Evolutionary conservation across 2,797 vertebrate species (phyloP).

Genomic region (Arrhamphus sclerolepis): DNA sequence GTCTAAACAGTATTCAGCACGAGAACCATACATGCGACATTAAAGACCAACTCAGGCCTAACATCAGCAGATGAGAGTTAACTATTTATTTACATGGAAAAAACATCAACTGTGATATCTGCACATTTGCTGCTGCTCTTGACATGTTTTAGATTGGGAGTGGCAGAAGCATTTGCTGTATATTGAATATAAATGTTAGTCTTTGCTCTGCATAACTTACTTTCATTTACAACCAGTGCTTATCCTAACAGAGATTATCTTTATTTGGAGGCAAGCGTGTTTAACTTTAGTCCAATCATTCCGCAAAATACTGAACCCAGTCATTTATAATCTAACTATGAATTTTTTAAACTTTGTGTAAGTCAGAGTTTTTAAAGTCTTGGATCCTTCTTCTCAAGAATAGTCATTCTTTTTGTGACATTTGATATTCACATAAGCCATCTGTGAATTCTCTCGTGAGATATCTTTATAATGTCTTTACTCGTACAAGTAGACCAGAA

Average conservation of each 20-base stretch:
- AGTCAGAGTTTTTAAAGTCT: too few species aligned
- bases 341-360: neutral
- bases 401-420: neutral
- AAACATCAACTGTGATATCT: slow-evolving; percentile 12
- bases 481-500: neutral
- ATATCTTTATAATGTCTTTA: neutral
- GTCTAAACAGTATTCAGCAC: neutral
- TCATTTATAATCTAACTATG: slow-evolving; percentile 9
- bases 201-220: neutral
- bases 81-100: slow-evolving; percentile 41
- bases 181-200: slow-evolving; percentile 2
- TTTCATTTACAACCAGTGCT: slow-evolving; percentile 8
- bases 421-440: neutral
- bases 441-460: neutral
- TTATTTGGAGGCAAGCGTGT: slow-evolving; percentile 17
- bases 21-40: slow-evolving; percentile 21
- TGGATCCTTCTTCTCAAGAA: too few species aligned
- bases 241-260: slow-evolving; percentile 16
- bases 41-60: slow-evolving; percentile 6
- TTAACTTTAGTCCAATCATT: slow-evolving; percentile 34
- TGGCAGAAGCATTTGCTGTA: neutral
- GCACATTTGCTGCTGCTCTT: slow-evolving; percentile 13
- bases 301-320: slow-evolving; percentile 19
- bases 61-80: slow-evolving; percentile 25
- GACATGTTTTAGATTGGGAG: slow-evolving; percentile 6